Evolutionary conservation across 2,888 invertebrate species (phyloP).

Genomic region (Acrocera orbiculus): DNA sequence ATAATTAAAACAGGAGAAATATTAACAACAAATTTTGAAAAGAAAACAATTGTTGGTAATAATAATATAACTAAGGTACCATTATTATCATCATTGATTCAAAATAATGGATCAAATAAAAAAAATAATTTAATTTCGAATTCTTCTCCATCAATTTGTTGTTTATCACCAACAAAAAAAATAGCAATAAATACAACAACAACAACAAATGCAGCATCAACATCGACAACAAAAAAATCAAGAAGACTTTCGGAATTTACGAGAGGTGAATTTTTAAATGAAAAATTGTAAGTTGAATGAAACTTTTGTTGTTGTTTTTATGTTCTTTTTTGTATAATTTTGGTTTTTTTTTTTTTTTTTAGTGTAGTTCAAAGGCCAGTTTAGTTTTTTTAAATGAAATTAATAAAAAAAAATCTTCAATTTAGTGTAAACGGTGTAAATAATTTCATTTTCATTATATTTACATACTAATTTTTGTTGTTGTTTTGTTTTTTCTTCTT

Average conservation of each 20-base stretch:
- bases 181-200: slow-evolving; percentile 3
- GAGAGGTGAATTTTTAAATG: slow-evolving; percentile 34
- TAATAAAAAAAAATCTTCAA: too few species aligned
- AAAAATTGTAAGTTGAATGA: slow-evolving; percentile 30
- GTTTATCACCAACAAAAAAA: neutral
- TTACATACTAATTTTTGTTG: too few species aligned
- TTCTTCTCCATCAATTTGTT: neutral
- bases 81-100: neutral
- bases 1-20: too few species aligned
- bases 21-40: too few species aligned
- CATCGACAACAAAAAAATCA: slow-evolving; percentile 19
- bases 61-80: neutral
- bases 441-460: too few species aligned
- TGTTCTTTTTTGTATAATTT: slow-evolving; percentile 1
- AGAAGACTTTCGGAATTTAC: slow-evolving; percentile 33
- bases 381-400: too few species aligned
- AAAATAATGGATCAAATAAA: neutral
- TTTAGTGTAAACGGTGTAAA: too few species aligned
- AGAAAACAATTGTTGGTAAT: too few species aligned
- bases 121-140: neutral
- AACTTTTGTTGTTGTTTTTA: slow-evolving; percentile 17
- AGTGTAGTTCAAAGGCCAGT: too few species aligned
- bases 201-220: slow-evolving; percentile 3
- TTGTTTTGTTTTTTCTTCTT: too few species aligned
- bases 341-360: neutral